Conservation (phyloP, 2,888 invertebrate species). For the Criorhina ranunculi region DNA sequence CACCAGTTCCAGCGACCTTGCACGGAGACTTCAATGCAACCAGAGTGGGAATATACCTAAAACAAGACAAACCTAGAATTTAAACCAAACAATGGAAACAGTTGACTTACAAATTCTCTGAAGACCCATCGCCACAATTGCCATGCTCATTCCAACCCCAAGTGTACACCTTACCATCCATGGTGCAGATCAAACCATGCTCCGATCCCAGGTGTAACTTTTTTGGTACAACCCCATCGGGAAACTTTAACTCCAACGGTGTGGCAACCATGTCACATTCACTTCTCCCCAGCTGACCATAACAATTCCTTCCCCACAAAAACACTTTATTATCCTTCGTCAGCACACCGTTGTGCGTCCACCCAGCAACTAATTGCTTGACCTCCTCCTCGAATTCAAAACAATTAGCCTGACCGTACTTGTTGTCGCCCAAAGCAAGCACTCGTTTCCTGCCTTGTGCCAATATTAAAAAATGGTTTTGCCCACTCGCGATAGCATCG, state of each 20-base stretch:
- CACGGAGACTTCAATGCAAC: conserved; percentile 80
- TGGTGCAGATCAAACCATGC: conserved; percentile 90
- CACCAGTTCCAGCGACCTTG: conserved; percentile 81
- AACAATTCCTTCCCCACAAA: conserved; percentile 92
- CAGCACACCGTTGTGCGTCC: conserved; percentile 91
- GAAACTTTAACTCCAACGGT: conserved; percentile 79
- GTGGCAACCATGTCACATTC: conserved; percentile 81
- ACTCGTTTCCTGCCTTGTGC: conserved; percentile 81
- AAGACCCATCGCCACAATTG: conserved; percentile 89
- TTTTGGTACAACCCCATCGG: conserved; percentile 78
- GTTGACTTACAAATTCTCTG: conserved; percentile 82
- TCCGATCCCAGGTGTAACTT: conserved; percentile 89
- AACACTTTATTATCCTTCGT: conserved; percentile 87
- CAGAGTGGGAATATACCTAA: conserved; percentile 80
- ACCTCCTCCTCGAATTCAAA: conserved; percentile 86
- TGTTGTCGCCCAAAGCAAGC: conserved; percentile 93
- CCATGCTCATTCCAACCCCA: conserved; percentile 98
- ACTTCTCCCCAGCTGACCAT: conserved; percentile 89
- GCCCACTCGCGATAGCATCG: conserved; percentile 90
- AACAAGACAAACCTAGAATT: conserved; percentile 23
- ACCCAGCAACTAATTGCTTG: conserved; percentile 87
- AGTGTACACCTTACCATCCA: conserved; percentile 88
- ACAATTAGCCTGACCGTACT: conserved; percentile 89
- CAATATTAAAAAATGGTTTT: conserved; percentile 87
- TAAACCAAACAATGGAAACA: not conserved